These are phyloP conservation scores for Rhineura floridana DNA, from an alignment of 2,113 vertebrate genomes.

Conservation along the genomic window DNA sequence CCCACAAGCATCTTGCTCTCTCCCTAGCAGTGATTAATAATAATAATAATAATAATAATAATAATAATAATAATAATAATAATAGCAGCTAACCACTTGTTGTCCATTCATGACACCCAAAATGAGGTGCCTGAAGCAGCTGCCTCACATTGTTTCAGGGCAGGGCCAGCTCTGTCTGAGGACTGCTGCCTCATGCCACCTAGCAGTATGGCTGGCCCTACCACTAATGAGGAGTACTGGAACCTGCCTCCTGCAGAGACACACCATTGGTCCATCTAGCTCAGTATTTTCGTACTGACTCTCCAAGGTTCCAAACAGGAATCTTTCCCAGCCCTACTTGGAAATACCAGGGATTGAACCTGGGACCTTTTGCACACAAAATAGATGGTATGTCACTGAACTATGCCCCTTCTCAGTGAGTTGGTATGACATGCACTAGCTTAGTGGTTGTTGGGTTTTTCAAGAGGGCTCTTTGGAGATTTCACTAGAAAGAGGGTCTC, in stretches of 20 bases:
- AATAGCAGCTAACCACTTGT: no score
- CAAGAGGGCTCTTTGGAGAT: neutral
- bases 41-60: no score
- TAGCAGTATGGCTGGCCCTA: neutral
- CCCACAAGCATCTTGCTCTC: no score
- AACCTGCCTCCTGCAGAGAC: neutral
- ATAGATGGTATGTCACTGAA: neutral
- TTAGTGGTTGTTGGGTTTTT: neutral
- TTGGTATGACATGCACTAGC: neutral
- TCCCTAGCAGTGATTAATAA: no score
- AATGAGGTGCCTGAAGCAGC: no score
- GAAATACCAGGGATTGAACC: neutral
- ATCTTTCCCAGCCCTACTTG: neutral
- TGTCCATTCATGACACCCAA: no score
- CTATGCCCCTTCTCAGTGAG: neutral
- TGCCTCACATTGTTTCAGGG: no score
- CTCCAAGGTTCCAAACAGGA: neutral
- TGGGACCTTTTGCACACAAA: neutral
- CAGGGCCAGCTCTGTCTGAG: no score
- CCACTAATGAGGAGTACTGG: neutral
- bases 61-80: no score
- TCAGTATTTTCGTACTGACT: neutral
- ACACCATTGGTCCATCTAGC: neutral
- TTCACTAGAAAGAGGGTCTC: neutral
- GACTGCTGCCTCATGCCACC: neutral